These are phyloP conservation scores for Pseudomyrmex sp. DNA, from an alignment of 1,140 invertebrate genomes.

Conservation along the genomic window DNA sequence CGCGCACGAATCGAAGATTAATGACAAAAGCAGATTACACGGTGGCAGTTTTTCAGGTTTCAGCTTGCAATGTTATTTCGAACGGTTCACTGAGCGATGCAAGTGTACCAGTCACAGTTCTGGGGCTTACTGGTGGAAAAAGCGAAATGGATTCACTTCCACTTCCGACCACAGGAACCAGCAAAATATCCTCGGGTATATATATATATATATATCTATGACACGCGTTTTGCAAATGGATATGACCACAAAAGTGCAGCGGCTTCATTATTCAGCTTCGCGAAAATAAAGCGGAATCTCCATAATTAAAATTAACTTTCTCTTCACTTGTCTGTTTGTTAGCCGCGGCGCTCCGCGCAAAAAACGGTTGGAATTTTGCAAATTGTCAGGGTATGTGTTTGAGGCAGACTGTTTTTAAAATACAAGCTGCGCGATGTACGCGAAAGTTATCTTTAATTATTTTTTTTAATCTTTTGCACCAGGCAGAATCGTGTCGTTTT, in stretches of 20 bases:
- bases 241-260: slow-evolving; percentile 47
- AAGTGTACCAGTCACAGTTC: slow-evolving; percentile 28
- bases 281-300: slow-evolving; percentile 53
- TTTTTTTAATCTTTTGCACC: neutral
- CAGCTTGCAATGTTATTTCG: slow-evolving; percentile 34
- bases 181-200: slow-evolving; percentile 36
- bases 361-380: slow-evolving; percentile 39
- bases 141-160: slow-evolving; percentile 49
- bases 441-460: slow-evolving; percentile 50
- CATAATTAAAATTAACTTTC: slow-evolving; percentile 58
- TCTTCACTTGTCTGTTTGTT: slow-evolving; percentile 47
- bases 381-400: slow-evolving; percentile 39
- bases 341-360: slow-evolving; percentile 4
- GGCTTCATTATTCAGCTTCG: slow-evolving; percentile 45
- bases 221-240: slow-evolving; percentile 55
- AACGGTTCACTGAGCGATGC: slow-evolving; percentile 36
- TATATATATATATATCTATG: slow-evolving; percentile 52
- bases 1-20: slow-evolving; percentile 33
- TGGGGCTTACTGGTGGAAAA: slow-evolving; percentile 29
- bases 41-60: slow-evolving; percentile 35
- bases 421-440: neutral
- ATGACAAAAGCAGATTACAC: slow-evolving; percentile 40
- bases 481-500: neutral
- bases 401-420: slow-evolving; percentile 30
- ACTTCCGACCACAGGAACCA: slow-evolving; percentile 40